Percentiles rank a stretch among this genome's conserved stretches.
Evolutionary conservation across 2,113 vertebrate species (phyloP).

Genomic region (Oostethus manadensis): DNA sequence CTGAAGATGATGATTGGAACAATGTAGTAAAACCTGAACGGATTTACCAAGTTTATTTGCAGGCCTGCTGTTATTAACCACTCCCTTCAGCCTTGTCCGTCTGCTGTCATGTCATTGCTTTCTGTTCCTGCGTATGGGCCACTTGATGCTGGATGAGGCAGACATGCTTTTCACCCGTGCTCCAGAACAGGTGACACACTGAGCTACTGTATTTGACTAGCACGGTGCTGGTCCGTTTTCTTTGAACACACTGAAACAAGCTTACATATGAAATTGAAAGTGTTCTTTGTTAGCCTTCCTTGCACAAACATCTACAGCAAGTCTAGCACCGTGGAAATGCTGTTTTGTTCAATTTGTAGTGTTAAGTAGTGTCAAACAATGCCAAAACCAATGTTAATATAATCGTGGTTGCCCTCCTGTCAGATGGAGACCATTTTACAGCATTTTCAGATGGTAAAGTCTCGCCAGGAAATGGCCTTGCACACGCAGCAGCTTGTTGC

Average conservation of each 20-base stretch:
- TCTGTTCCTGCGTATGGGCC: constrained; percentile 78
- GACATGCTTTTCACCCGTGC: constrained; percentile 75
- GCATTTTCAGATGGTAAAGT: constrained; percentile 73
- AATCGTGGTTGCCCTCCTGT: not conserved
- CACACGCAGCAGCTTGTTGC: constrained; percentile 78
- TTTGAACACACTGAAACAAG: too few relatives aligned
- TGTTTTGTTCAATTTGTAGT: too few relatives aligned
- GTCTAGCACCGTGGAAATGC: not conserved
- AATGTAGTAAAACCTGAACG: not conserved
- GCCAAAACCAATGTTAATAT: too few relatives aligned
- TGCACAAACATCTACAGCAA: too few relatives aligned
- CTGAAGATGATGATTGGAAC: not conserved
- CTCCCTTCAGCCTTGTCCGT: constrained; percentile 77
- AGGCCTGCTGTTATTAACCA: constrained; percentile 85
- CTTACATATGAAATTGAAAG: not conserved
- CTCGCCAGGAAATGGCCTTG: constrained; percentile 47
- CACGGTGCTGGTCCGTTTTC: too few relatives aligned
- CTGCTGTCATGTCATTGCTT: constrained; percentile 72
- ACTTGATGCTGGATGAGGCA: constrained; percentile 82
- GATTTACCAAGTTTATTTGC: not conserved
- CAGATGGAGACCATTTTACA: constrained; percentile 79
- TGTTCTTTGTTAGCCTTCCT: not conserved
- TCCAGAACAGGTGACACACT: constrained; percentile 71
- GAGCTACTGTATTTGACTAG: too few relatives aligned
- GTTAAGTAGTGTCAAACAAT: too few relatives aligned